Evolutionary conservation across 2,888 invertebrate species (phyloP).

Genomic region (Chloroclysta siterata): DNA sequence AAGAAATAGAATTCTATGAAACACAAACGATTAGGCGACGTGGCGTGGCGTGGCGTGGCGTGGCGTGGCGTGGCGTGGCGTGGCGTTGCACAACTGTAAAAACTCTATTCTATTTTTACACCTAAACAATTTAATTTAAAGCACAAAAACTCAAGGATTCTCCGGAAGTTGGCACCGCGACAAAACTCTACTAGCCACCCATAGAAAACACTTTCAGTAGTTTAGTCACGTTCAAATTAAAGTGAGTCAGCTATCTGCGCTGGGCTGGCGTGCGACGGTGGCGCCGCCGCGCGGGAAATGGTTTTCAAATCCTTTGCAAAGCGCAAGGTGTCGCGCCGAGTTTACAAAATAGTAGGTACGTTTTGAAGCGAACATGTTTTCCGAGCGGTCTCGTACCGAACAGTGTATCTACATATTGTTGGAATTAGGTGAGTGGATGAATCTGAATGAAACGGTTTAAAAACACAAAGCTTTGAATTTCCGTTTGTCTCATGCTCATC

Average conservation of each 20-base stretch:
- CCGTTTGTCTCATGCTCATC: background rate
- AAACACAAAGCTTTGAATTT: constrained; percentile 9
- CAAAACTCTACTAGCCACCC: constrained; percentile 1
- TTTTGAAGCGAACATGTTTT: constrained; percentile 18
- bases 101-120: background rate
- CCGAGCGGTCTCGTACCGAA: constrained; percentile 15
- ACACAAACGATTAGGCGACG: too few relatives aligned
- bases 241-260: constrained; percentile 14
- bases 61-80: background rate
- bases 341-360: constrained; percentile 19
- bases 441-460: constrained; percentile 4
- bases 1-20: too few relatives aligned
- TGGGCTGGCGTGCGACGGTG: constrained; percentile 19
- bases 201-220: background rate
- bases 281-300: constrained; percentile 37
- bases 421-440: constrained; percentile 2
- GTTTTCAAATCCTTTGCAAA: constrained; percentile 38
- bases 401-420: background rate
- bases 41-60: background rate
- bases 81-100: background rate
- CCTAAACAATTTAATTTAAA: constrained; percentile 9
- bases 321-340: constrained; percentile 23
- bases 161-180: constrained; percentile 14
- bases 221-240: constrained; percentile 5
- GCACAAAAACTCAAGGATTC: constrained; percentile 10